A percentile compares a stretch with the other conserved stretches of the same genome.
phyloP scores from a whole-genome alignment of 1,140 invertebrate genomes.

The Paralvinella palmiformis region DNA sequence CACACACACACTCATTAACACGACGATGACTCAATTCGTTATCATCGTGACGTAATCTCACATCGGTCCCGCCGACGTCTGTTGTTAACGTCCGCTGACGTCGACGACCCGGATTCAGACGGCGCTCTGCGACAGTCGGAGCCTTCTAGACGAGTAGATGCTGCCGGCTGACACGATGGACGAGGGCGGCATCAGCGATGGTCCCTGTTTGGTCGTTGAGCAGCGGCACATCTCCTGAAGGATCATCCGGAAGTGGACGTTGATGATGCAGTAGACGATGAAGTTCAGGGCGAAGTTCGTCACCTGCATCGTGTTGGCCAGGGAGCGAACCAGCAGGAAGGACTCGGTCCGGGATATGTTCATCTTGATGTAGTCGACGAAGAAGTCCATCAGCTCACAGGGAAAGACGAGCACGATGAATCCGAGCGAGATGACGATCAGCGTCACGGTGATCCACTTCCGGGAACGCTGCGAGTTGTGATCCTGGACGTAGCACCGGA shows the following conservation, averaged over 20 bases:
- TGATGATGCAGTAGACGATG: conserved; percentile 41
- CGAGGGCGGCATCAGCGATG: too few relatives aligned
- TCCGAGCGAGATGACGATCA: conserved; percentile 38
- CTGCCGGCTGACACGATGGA: too few relatives aligned
- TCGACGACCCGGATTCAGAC: too few relatives aligned
- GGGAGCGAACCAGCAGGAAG: conserved; percentile 18
- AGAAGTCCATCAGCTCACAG: conserved; percentile 40
- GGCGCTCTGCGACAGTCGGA: too few relatives aligned
- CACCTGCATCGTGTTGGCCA: conserved; percentile 44
- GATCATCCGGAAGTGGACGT: conserved; percentile 38
- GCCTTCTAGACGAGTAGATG: too few relatives aligned
- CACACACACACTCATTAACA: too few relatives aligned
- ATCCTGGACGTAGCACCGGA: conserved; percentile 27
- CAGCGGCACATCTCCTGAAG: neutral
- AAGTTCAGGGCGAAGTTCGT: conserved; percentile 44
- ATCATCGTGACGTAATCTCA: too few relatives aligned
- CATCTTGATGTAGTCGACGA: neutral
- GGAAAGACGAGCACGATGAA: conserved; percentile 44
- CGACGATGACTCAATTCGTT: too few relatives aligned
- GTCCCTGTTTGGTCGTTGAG: too few relatives aligned
- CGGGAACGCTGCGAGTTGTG: conserved; percentile 9
- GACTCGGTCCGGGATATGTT: neutral
- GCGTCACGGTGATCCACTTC: conserved; percentile 40
- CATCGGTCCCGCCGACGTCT: too few relatives aligned
- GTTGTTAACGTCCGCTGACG: too few relatives aligned